Evolutionary conservation across 2,888 invertebrate species (phyloP).

Genomic region (Listrodromus nycthemerus): DNA sequence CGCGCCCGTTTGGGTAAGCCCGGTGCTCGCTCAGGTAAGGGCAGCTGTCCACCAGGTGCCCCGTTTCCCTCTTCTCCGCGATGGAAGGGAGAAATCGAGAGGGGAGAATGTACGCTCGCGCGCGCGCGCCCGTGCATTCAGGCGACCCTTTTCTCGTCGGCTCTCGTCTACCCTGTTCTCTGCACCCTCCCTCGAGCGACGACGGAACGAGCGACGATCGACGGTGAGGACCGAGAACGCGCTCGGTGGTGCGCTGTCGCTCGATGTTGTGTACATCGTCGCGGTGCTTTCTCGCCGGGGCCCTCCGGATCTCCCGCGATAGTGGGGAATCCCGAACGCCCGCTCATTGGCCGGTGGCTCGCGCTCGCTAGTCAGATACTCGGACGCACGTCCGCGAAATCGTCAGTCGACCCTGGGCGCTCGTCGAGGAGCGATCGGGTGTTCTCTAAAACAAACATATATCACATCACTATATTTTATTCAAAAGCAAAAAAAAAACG

Average conservation of each 20-base stretch:
- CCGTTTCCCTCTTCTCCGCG: constrained; percentile 63
- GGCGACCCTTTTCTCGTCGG: constrained; percentile 56
- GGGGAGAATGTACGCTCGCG: constrained; percentile 3
- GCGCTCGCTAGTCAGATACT: constrained; percentile 81
- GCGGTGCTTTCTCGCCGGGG: constrained; percentile 34
- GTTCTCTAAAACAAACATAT: constrained; percentile 20
- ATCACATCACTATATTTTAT: too few species aligned
- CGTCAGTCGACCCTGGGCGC: constrained; percentile 82
- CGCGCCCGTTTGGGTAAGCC: constrained; percentile 73
- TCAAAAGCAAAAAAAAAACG: too few species aligned
- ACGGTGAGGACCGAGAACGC: constrained; percentile 22
- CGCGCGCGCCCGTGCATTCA: neutral
- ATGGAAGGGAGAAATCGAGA: constrained; percentile 44
- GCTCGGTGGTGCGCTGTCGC: constrained; percentile 18
- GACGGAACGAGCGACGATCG: constrained; percentile 13
- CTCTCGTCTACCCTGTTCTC: constrained; percentile 13
- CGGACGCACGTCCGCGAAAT: constrained; percentile 74
- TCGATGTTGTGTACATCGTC: constrained; percentile 37
- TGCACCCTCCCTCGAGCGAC: constrained; percentile 40
- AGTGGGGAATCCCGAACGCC: constrained; percentile 54
- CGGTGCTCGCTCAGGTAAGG: constrained; percentile 80
- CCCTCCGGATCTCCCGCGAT: neutral
- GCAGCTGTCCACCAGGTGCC: constrained; percentile 84
- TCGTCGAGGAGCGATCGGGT: constrained; percentile 69
- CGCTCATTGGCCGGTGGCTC: constrained; percentile 81